Evolutionary conservation across 2,888 invertebrate species (phyloP), one percentile per base, ranked within the genome.

Genomic region (Entomobrya proxima): DNA sequence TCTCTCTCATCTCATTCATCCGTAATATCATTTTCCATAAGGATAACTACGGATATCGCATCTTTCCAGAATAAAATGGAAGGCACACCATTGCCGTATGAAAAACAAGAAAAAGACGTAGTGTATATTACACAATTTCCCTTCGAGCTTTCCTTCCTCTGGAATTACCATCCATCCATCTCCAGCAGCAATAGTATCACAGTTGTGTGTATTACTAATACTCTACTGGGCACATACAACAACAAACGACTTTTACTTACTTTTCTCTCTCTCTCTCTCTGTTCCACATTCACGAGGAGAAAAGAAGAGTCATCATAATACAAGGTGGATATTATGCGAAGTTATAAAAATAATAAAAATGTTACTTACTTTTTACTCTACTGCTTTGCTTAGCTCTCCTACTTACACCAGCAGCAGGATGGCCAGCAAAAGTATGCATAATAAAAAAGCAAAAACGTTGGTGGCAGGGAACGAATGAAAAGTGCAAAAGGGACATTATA

Each of bases 11-110:
- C 82, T 64, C 75, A 75, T 82, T 82, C 82, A 75, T 75, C 64
- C 24, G 75, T 82, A 82, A 82, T 82, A 82, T 82, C 82, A 82
- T 82, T 82, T 82, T 82, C 82, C 75, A 75, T 75, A 82, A 82
- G 82, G 64, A 82, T 82, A 82, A 75, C 82, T 75, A 75, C 82
- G 82, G 82, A 82, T 75, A 75, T 82, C 75, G 75, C 61, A 58
- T 61, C 61, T 61, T 27, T 58, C 44, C 44, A 44, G 37, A n/a
- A 74, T 6, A 55, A 74, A 69, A 44, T 2, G 1, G 24, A 30
- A 47, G 18, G 7, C 50, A 37, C 55, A 55, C 30, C n/a, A 35
- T 15, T 2, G 11, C 5, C 2, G n/a, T 9, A 13, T 30, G 11
- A 2, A 35, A 52, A 15, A 40, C 6, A 40, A 52, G 30, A 40